phyloP scores from a whole-genome alignment of 2,797 vertebrate genomes.

The Pampus argenteus region DNA sequence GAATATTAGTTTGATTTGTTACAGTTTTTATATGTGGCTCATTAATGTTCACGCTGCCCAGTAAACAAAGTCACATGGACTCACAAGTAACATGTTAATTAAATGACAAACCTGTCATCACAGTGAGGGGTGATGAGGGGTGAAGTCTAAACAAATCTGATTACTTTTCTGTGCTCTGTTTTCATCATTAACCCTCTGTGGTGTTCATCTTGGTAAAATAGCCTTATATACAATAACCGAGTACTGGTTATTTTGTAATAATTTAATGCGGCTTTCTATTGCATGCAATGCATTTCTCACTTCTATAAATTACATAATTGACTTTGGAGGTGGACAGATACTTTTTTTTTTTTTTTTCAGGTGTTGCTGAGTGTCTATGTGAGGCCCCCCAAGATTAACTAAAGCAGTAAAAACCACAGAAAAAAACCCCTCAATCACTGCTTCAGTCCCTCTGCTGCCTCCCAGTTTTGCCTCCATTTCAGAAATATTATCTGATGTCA shows the following conservation, averaged over 20 bases:
- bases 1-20: too few species aligned
- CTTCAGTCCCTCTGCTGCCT: not conserved
- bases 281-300: too few species aligned
- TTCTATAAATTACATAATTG: not conserved
- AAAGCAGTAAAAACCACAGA: constrained; percentile 1
- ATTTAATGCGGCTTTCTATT: not conserved
- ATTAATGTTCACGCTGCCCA: not conserved
- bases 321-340: not conserved
- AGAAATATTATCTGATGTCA: not conserved
- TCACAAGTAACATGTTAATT: not conserved
- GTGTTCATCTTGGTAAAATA: not conserved
- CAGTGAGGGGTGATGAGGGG: too few species aligned
- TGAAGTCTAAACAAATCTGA: not conserved
- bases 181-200: not conserved
- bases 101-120: not conserved
- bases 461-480: not conserved
- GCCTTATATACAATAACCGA: too few species aligned
- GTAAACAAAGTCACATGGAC: not conserved
- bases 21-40: too few species aligned
- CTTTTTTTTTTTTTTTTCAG: constrained; percentile 6
- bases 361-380: not conserved
- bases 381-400: not conserved
- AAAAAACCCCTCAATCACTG: not conserved
- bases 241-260: not conserved
- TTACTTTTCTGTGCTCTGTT: not conserved